Conservation (phyloP, 2,888 invertebrate genomes). For the Ephialtes manifestator region DNA sequence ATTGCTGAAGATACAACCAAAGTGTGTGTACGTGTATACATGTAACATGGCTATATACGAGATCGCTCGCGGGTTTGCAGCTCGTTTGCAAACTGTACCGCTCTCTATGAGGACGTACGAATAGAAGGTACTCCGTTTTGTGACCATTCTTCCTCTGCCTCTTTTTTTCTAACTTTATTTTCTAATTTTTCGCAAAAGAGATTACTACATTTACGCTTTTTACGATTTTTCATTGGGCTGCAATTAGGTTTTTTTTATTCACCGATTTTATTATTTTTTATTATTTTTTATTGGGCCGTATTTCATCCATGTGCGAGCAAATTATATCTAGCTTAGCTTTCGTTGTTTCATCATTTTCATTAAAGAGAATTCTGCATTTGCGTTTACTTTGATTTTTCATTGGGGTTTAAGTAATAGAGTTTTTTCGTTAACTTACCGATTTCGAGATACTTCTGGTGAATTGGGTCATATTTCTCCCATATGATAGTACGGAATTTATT, state of each 20-base stretch:
- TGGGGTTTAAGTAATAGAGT: neutral
- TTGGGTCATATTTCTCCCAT: slow-evolving; percentile 97
- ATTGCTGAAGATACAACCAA: slow-evolving; percentile 12
- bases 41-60: neutral
- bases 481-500: slow-evolving; percentile 93
- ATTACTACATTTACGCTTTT: neutral
- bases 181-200: neutral
- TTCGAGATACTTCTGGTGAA: slow-evolving; percentile 97
- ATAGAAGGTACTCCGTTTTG: slow-evolving; percentile 6
- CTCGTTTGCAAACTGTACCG: slow-evolving; percentile 41
- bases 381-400: neutral
- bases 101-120: slow-evolving; percentile 4
- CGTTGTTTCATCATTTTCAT: no score
- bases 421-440: slow-evolving; percentile 90
- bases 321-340: no score
- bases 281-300: slow-evolving; percentile 97
- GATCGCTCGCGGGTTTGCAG: slow-evolving; percentile 33
- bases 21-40: slow-evolving; percentile 16
- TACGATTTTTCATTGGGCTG: neutral
- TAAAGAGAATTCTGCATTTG: neutral
- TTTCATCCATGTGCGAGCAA: slow-evolving; percentile 93
- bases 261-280: no score
- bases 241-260: slow-evolving; percentile 82
- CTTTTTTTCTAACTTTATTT: neutral
- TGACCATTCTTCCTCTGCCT: neutral